Conservation (phyloP, 2,797 vertebrate species). For the Spatula versicolor region DNA sequence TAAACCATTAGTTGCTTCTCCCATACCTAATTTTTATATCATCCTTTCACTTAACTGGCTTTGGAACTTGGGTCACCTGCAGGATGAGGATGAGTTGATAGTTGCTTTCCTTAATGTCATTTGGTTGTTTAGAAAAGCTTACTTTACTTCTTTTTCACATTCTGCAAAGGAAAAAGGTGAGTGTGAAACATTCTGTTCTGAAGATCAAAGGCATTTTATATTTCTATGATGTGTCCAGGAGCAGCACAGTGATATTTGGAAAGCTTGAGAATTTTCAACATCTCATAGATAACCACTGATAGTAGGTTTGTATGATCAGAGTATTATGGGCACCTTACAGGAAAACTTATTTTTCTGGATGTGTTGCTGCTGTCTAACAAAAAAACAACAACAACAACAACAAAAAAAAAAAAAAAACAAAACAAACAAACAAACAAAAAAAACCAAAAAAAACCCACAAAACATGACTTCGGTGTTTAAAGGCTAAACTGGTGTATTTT, state of each 20-base stretch:
- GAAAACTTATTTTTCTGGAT: background rate
- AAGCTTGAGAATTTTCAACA: background rate
- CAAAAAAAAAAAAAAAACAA: too few relatives aligned
- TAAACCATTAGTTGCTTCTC: background rate
- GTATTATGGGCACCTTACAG: background rate
- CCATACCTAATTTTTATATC: background rate
- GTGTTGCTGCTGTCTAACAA: background rate
- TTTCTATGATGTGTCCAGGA: background rate
- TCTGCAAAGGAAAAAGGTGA: background rate
- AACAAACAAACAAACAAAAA: too few relatives aligned
- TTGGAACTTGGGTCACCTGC: background rate
- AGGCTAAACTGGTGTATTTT: background rate
- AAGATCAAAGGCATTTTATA: background rate
- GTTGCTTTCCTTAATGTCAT: background rate
- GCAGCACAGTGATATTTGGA: background rate
- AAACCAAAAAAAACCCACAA: background rate
- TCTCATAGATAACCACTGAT: background rate
- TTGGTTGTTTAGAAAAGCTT: background rate
- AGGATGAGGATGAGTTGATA: background rate
- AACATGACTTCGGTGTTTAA: background rate
- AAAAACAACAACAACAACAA: too few relatives aligned
- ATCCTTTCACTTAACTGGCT: background rate
- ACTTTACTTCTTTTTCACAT: rapidly evolving
- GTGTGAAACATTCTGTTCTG: background rate
- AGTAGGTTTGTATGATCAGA: background rate